Percentiles rank a stretch among this genome's conserved stretches.
phyloP scores from a whole-genome alignment of 1,140 invertebrate species.

The Mylabris phalerata region DNA sequence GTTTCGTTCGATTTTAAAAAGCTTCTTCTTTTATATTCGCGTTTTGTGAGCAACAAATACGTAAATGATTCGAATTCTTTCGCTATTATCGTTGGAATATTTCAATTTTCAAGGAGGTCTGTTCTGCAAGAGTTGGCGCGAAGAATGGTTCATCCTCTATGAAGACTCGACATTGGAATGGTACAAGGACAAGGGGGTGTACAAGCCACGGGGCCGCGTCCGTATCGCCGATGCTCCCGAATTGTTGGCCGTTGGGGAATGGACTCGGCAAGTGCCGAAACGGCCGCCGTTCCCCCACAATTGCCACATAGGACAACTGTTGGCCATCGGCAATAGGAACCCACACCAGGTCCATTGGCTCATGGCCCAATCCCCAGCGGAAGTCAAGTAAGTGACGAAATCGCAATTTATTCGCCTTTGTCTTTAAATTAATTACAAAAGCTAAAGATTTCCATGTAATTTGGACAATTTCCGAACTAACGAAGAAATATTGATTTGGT shows the following conservation, averaged over 20 bases:
- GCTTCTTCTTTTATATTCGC: neutral
- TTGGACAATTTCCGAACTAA: too few relatives aligned
- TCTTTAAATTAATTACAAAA: too few relatives aligned
- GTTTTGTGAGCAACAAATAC: too few relatives aligned
- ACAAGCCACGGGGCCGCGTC: conserved; percentile 45
- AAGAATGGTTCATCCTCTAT: conserved; percentile 73
- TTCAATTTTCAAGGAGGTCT: conserved; percentile 54
- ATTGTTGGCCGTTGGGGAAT: conserved; percentile 68
- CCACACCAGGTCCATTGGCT: conserved; percentile 36
- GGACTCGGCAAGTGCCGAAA: conserved; percentile 62
- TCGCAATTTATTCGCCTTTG: too few relatives aligned
- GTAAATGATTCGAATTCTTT: too few relatives aligned
- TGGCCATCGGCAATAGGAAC: conserved; percentile 60
- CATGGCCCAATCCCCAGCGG: conserved; percentile 35
- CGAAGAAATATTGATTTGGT: too few relatives aligned
- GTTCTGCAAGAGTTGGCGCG: conserved; percentile 68
- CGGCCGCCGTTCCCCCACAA: conserved; percentile 59
- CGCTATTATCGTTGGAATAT: too few relatives aligned
- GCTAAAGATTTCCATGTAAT: too few relatives aligned
- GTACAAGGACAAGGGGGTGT: conserved; percentile 59
- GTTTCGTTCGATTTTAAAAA: neutral
- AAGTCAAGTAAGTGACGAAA: conserved; percentile 37
- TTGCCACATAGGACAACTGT: conserved; percentile 57
- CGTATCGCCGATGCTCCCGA: conserved; percentile 69
- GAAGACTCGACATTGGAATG: conserved; percentile 73